Base-by-base conservation (phyloP, 2,888 invertebrate genomes). In the Cataglyphis albicans region DNA sequence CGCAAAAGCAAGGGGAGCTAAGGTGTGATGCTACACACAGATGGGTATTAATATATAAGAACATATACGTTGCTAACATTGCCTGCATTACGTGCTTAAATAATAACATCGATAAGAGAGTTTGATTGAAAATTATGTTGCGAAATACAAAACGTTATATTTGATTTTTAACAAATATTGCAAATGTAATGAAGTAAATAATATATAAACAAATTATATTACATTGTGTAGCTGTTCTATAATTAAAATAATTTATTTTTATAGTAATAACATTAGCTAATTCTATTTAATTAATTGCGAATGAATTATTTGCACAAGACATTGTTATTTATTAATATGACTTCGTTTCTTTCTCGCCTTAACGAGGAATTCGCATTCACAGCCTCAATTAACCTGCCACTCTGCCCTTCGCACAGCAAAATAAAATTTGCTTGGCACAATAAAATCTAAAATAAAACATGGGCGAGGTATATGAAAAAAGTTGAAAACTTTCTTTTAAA, bases 1-100 rank as follows among this genome's bases (percentile, higher is more conserved):
- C 59, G 57, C 70, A 44, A 78, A 70, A 59, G 72, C 78, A 44
- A 80, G 67, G 35, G 52, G n/a, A n/a, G 44, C 32, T 57, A 76
- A 82, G 75, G 65, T 48, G 76, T 57, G 25, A 76, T n/a, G 44
- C 64, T 21, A 59, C 12, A 65, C 15, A 59, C 12, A 65, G 59
- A 61, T 44, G 59, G 25, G 59, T 80, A 80, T 80, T 80, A 80
- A 80, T 72, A 72, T 55, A 68, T 78, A 70, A 78, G 78, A 70
- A 70, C 52, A 76, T 25, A 55, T 80, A 35, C 35, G 35, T 4
- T 35, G 35, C 35, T 35, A 35, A 35, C 35, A 6, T 35, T 32
- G 6, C 32, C 0, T 32, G 32, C 32, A 72, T 78, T 59, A 78
- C 15, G 25, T 48, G 12, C 59, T 12, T 25, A 44, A n/a, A 59